phyloP scores from a whole-genome alignment of 2,888 invertebrate genomes.

The Galerucella pusilla region DNA sequence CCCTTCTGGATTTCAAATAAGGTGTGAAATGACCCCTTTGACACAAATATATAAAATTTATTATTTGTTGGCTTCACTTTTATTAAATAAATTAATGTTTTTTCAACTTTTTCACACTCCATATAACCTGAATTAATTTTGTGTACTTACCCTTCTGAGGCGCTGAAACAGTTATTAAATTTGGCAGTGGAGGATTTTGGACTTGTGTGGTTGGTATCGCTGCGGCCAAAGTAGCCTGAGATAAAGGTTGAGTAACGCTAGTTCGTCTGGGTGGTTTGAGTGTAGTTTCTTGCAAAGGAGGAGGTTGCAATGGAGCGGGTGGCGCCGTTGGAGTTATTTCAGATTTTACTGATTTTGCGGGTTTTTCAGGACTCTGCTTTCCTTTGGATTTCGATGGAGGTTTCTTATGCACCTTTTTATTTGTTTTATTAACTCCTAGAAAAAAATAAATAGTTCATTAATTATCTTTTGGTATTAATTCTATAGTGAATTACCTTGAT shows the following conservation, averaged over 20 bases:
- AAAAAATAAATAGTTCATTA: background rate
- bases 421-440: constrained; percentile 67
- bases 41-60: too few species aligned
- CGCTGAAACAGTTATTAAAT: constrained; percentile 44
- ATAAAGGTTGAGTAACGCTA: constrained; percentile 13
- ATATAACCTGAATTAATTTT: too few species aligned
- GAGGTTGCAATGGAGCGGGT: constrained; percentile 24
- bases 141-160: constrained; percentile 44
- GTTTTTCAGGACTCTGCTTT: constrained; percentile 41
- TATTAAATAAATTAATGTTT: too few species aligned
- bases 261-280: constrained; percentile 26
- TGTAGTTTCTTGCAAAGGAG: constrained; percentile 31
- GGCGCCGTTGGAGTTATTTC: constrained; percentile 30
- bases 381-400: constrained; percentile 63
- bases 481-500: constrained; percentile 64
- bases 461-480: too few species aligned
- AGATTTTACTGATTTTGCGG: constrained; percentile 41
- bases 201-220: constrained; percentile 8
- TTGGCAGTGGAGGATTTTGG: constrained; percentile 34
- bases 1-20: too few species aligned
- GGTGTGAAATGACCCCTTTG: too few species aligned
- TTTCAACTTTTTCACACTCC: too few species aligned
- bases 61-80: too few species aligned
- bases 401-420: constrained; percentile 62
- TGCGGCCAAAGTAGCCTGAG: constrained; percentile 13